These are phyloP conservation scores for Oplegnathus fasciatus DNA, from an alignment of 2,113 vertebrate genomes.

Conservation along the genomic window DNA sequence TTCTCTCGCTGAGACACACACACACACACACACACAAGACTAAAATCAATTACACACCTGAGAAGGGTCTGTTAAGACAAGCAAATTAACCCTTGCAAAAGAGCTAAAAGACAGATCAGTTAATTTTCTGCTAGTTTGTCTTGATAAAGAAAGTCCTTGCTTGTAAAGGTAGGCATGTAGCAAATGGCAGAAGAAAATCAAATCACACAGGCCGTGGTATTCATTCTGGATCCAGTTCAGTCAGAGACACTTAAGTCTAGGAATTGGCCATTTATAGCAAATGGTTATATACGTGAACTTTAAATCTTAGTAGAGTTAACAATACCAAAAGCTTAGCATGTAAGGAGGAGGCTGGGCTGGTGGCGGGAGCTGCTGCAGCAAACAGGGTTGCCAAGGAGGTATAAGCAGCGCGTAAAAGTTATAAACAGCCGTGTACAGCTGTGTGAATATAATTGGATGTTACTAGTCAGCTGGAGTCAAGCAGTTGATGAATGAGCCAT, in stretches of 20 bases:
- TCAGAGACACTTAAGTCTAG: neutral
- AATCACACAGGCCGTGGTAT: neutral
- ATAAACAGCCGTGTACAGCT: neutral
- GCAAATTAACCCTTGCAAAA: neutral
- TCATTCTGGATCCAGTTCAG: neutral
- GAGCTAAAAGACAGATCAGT: neutral
- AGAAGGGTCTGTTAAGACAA: neutral
- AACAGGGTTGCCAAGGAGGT: neutral
- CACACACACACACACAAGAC: neutral
- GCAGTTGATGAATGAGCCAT: neutral
- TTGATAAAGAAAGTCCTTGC: neutral
- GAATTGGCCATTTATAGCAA: neutral
- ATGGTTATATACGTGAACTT: neutral
- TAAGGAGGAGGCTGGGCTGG: neutral
- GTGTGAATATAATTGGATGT: conserved; percentile 8
- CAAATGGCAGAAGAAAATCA: neutral
- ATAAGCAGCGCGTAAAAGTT: neutral
- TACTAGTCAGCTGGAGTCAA: neutral
- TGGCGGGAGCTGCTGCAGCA: neutral
- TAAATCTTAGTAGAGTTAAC: neutral
- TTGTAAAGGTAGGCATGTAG: neutral
- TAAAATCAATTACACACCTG: neutral
- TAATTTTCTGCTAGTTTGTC: neutral
- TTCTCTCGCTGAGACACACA: neutral
- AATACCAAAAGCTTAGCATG: neutral